Percentiles rank a stretch among this genome's conserved stretches.
Conservation (phyloP, 2,888 invertebrate species). For the Allolobophora icterica region DNA sequence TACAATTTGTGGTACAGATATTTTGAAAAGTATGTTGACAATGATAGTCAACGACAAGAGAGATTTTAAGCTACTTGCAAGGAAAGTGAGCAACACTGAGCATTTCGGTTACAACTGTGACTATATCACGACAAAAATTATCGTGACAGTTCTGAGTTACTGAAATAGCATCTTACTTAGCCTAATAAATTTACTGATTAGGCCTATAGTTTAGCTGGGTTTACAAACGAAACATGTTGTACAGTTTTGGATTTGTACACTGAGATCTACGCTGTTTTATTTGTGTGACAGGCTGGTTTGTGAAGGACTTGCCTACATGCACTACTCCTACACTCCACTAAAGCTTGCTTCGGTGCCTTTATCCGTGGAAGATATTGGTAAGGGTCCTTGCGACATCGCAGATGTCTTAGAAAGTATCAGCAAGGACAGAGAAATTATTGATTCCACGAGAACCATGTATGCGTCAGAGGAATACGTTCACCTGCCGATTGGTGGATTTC, state of each 20-base stretch:
- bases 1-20: too few relatives aligned
- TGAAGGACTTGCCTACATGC: slow-evolving; percentile 35
- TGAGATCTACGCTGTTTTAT: background rate
- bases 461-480: background rate
- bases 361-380: background rate
- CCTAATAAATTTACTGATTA: too few relatives aligned
- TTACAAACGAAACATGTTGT: too few relatives aligned
- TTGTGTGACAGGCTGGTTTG: slow-evolving; percentile 13
- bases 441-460: background rate
- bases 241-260: too few relatives aligned
- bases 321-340: slow-evolving; percentile 38
- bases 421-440: background rate
- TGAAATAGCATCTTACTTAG: background rate
- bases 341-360: background rate
- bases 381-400: background rate
- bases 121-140: background rate
- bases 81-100: too few relatives aligned
- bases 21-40: too few relatives aligned
- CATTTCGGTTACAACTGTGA: too few relatives aligned
- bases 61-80: too few relatives aligned
- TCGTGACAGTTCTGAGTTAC: background rate
- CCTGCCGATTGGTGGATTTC: background rate
- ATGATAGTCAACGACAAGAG: too few relatives aligned
- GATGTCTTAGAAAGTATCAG: slow-evolving; percentile 27
- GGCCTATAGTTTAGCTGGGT: background rate